Evolutionary conservation across 35 echinoderm and acorn worm genomes (phyloP), one percentile per base, ranked within the genome.

Genomic region (Amphiura filiformis): DNA sequence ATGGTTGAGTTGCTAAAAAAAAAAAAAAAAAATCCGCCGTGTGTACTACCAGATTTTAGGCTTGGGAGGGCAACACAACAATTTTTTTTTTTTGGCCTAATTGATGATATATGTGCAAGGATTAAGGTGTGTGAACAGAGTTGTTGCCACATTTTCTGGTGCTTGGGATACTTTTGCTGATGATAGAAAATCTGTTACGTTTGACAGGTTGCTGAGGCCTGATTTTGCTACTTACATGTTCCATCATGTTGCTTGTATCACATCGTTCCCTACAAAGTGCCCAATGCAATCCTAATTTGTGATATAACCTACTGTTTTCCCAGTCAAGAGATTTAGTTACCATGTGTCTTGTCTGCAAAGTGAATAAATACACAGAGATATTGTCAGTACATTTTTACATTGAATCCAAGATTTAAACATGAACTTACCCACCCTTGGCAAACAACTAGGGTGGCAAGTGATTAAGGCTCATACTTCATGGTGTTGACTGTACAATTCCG

Each of bases 261-360:
- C 96, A 99, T 44, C 92, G 88, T 86, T 94, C 89, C 88, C 95
- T 99, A 76, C 87, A 84, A 90, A 99, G 41, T 20, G 93, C 81
- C 96, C 96, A 99, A 82, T 99, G 93, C 18, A 99, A 87, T 34
- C 96, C 96, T 84, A 99, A 82, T 79, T 99, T 99, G 77, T 99
- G 90, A 76, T 99, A 99, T 65, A 99, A 52, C 83, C 90, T 85
- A 85, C 96, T 94, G 82, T 99, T 99, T 85, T 99, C 96, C 93
- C 93, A 91, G 76, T 99, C 96, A 39, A 99, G 84, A 76, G 90
- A 87, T 84, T 99, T 99, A 78, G 92, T 83, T 34, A 99, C 90
- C 89, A 94, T 95, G 84, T 99, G 88, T 80, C 87, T 92, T n/a
- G 93, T 94, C 96, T 99, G 88, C 34, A 84, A 81, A 47, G 65